Evolutionary conservation across 1,140 invertebrate genomes (phyloP), one percentile per base, ranked within the genome.

Genomic region (Drosophila rhopaloa): DNA sequence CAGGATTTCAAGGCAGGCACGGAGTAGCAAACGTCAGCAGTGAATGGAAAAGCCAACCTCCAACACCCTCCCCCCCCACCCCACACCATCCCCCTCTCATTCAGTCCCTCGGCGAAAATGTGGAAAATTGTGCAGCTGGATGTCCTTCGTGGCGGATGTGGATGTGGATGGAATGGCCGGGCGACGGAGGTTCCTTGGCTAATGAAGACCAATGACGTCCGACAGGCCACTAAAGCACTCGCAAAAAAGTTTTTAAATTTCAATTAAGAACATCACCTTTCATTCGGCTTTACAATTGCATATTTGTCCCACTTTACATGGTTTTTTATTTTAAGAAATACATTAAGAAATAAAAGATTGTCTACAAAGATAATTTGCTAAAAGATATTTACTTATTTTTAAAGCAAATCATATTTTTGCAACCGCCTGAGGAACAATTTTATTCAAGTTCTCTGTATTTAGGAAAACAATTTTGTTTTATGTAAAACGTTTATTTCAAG

Each of bases 201-300:
- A 77, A 77, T 77, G 56, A 70, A 77, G 74, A 77, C 55, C 74
- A 77, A 77, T 77, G 74, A 77, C 74, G 74, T 77, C 61, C 65
- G 61, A 43, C 48, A 19, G n/a, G 14, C 16, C 16, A 59, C 16
- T 19, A 9, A 59, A 7, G 32, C 50, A 37, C 50, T 53, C 2
- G 2, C 32, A 19, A 37, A 16, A 53, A 53, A 11, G 4, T 14
- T 32, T 29, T 50, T 1, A 8, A 16, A 11, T 16, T 35, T 2
- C 32, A 61, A 29, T 19, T 14, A 8, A n/a, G n/a, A 14, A 13
- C 10, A 19, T 32, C 8, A 32, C 6, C 29, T 11, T 38, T 38
- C 9, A 11, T 38, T 38, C 8, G 29, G 24, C 24, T 24, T 24
- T 3, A 24, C 1, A 24, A 2, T 24, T 24, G 24, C 24, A 24